phyloP scores from a whole-genome alignment of 2,888 invertebrate species.

The Heterodera filipjevi region DNA sequence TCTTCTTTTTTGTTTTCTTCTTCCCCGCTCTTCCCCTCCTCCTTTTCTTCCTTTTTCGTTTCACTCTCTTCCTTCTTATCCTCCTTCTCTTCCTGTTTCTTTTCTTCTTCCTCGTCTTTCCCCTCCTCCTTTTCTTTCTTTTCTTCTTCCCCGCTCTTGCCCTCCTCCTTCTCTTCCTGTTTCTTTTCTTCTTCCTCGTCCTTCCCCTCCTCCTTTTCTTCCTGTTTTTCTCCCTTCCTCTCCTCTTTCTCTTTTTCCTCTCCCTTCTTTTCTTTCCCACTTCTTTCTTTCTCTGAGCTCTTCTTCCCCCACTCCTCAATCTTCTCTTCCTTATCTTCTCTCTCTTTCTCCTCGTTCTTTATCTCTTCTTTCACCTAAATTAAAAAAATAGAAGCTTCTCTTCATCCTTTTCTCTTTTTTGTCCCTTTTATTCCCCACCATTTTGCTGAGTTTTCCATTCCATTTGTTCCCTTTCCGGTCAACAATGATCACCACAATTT shows the following conservation, averaged over 20 bases:
- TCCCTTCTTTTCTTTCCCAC: neutral
- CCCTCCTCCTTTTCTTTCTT: neutral
- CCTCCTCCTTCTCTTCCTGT: too few relatives aligned
- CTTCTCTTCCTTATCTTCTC: neutral
- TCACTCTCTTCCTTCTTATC: neutral
- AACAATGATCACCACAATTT: neutral
- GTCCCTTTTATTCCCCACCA: neutral
- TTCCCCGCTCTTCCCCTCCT: neutral
- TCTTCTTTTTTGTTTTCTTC: conserved; percentile 4
- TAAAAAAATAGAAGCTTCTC: too few relatives aligned
- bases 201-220: neutral
- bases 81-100: neutral
- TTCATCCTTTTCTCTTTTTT: neutral
- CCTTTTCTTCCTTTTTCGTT: neutral
- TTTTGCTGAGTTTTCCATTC: neutral
- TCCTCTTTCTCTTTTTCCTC: neutral
- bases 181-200: neutral
- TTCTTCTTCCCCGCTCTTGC: neutral
- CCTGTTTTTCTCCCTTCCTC: neutral
- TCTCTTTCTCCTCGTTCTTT: neutral
- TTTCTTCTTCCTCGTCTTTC: neutral
- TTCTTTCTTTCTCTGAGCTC: neutral
- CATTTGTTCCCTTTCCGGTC: neutral
- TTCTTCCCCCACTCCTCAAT: neutral
- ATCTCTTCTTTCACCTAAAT: neutral